Evolutionary conservation across 2,888 invertebrate genomes (phyloP).

Genomic region (Caenorhabditis parvicauda): DNA sequence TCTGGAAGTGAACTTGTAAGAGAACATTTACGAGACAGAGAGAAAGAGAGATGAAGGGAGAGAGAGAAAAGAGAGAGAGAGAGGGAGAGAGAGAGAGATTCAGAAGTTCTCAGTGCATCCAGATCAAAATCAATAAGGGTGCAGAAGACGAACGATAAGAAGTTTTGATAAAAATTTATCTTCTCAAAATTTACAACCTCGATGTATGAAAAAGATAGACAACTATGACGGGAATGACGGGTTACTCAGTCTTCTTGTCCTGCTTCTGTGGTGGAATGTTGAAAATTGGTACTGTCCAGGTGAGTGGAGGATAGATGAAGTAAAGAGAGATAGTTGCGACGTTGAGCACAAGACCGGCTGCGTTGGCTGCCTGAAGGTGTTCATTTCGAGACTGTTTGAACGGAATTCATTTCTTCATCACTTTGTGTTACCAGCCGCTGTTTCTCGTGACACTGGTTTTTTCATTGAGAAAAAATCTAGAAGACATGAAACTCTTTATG

Average conservation of each 20-base stretch:
- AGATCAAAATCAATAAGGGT: not conserved
- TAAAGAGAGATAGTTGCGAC: slow-evolving; percentile 51
- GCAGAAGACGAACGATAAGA: not conserved
- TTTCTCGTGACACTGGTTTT: no score
- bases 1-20: not conserved
- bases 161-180: not conserved
- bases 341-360: slow-evolving; percentile 53
- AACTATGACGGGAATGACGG: not conserved
- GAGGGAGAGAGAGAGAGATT: not conserved
- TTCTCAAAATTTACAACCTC: not conserved
- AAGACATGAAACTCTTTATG: no score
- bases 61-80: not conserved
- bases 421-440: no score
- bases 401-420: no score
- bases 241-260: not conserved
- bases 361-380: slow-evolving; percentile 49
- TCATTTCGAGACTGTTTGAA: no score
- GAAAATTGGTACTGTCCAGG: slow-evolving; percentile 59
- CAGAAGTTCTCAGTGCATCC: not conserved
- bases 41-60: not conserved
- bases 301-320: slow-evolving; percentile 59
- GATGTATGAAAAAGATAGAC: not conserved
- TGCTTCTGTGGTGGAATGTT: slow-evolving; percentile 39
- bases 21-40: not conserved
- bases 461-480: no score